Evolutionary conservation across 2,888 invertebrate genomes (phyloP).

Genomic region (Mimachlamys varia): DNA sequence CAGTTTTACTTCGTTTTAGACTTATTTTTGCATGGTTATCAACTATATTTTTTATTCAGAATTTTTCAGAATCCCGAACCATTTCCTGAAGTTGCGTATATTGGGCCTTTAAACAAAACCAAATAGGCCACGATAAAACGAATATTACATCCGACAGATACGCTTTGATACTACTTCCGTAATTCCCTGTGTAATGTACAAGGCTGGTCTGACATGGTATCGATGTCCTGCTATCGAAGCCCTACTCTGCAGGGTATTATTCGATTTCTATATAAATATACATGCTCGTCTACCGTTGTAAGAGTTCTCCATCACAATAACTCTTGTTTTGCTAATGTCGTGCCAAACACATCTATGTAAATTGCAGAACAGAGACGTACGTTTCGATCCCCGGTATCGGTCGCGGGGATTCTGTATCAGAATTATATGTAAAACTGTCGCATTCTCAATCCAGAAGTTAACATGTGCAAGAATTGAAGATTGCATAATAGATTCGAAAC

Average conservation of each 20-base stretch:
- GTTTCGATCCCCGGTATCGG: neutral
- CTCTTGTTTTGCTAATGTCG: conserved; percentile 1
- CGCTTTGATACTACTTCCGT: too few relatives aligned
- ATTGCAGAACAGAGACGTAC: neutral
- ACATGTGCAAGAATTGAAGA: neutral
- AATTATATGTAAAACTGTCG: neutral
- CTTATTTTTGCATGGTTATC: too few relatives aligned
- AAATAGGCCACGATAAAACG: too few relatives aligned
- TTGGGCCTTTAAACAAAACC: too few relatives aligned
- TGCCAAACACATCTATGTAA: neutral
- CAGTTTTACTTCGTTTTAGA: too few relatives aligned
- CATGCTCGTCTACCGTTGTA: neutral
- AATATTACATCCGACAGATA: too few relatives aligned
- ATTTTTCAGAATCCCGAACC: too few relatives aligned
- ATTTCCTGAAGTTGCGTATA: too few relatives aligned
- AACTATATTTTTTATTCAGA: too few relatives aligned
- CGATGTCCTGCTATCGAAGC: neutral
- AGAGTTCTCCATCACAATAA: neutral
- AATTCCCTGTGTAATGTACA: neutral
- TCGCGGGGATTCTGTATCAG: neutral
- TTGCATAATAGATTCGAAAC: neutral
- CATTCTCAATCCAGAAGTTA: neutral
- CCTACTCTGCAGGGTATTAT: neutral
- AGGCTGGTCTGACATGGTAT: neutral
- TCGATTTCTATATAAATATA: neutral